Evolutionary conservation across 2,888 invertebrate species (phyloP).

Genomic region (Barypeithes pellucidus): DNA sequence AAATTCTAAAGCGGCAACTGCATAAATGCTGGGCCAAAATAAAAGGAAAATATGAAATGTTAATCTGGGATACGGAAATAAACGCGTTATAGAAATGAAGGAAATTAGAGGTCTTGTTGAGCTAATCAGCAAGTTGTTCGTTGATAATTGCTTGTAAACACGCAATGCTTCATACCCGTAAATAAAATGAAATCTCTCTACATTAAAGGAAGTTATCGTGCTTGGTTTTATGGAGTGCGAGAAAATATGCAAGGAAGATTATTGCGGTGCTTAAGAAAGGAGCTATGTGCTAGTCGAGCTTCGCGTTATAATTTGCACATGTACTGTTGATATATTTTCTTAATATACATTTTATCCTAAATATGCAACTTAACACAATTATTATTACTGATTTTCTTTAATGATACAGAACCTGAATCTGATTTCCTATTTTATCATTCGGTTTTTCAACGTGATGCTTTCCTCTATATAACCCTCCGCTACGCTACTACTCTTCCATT

Average conservation of each 20-base stretch:
- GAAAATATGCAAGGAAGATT: not conserved
- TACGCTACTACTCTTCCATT: no score
- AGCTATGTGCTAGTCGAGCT: no score
- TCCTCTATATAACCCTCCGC: no score
- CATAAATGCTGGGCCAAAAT: not conserved
- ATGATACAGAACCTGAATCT: no score
- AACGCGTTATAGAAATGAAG: slow-evolving; percentile 38
- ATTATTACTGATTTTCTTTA: no score
- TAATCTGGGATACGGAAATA: slow-evolving; percentile 32
- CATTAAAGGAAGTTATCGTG: slow-evolving; percentile 3
- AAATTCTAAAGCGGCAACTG: no score
- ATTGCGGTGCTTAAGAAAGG: not conserved
- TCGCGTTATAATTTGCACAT: no score
- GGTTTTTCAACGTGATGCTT: no score
- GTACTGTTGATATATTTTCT: no score
- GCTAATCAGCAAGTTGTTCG: slow-evolving; percentile 46
- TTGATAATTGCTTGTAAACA: slow-evolving; percentile 38
- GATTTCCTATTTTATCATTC: no score
- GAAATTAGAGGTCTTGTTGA: slow-evolving; percentile 47
- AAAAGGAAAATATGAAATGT: slow-evolving; percentile 24
- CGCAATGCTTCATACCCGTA: slow-evolving; percentile 26
- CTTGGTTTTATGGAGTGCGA: not conserved
- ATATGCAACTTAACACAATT: no score
- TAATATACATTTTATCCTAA: no score
- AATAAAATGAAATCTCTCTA: slow-evolving; percentile 30